Evolutionary conservation across 1,140 invertebrate species (phyloP), one percentile per base, ranked within the genome.

Genomic region (Batillaria attramentaria): DNA sequence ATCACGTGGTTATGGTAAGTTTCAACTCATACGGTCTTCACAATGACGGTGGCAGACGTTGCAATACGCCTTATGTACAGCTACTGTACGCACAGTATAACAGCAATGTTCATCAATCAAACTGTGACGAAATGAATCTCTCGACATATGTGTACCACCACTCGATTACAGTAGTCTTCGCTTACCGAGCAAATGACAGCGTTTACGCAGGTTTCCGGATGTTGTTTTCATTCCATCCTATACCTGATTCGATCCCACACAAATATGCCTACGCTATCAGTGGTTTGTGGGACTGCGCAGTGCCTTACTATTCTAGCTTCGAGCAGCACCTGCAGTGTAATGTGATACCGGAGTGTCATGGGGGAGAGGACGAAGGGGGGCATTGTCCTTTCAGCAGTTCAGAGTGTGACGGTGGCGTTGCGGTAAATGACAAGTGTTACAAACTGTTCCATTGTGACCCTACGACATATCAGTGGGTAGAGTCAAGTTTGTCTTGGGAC

Each of bases 351-450:
- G 70, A 72, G 31, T 72, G 70, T 31, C 3, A 54, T 18, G 70
- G 43, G 35, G 70, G n/a, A 54, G n/a, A 72, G 41, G 70, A 72
- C 31, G 70, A 72, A 54, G 43, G 42, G 43, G n/a, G 18, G 0
- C 70, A 72, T 16, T 72, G 70, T 54, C 70, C 70, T n/a, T 72
- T 24, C 70, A 72, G 70, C 70, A 72, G 70, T 54, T 43, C 70
- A 10, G 70, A 28, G 20, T 72, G 70, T 28, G 24, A 39, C 10
- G 70, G 70, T 2, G 35, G 20, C 20, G 70, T 72, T 28, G 41
- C 37, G 5, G 28, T 43, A 8, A 50, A 18, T 35, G 24, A n/a
- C 16, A 74, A 74, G 28, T 74, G 72, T 33, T 74, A 60, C 35
- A 5, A 6, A 13, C 39, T 57, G 20, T 20, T 41, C 33, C n/a